phyloP scores from a whole-genome alignment of 2,113 vertebrate species.

The Tenebrosternarchus preto region DNA sequence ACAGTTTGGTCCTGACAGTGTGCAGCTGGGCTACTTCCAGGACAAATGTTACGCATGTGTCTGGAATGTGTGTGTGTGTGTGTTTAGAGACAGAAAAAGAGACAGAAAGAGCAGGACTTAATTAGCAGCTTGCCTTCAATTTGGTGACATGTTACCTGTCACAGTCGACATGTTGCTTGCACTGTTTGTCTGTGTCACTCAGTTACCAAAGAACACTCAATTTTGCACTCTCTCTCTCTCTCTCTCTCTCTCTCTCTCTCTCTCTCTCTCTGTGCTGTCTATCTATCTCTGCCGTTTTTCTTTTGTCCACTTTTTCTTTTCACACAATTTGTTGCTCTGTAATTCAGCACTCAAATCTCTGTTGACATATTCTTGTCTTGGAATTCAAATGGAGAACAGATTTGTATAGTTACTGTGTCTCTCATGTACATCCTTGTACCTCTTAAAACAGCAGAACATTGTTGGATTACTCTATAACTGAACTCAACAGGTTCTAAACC shows the following conservation, averaged over 20 bases:
- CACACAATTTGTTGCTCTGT: background rate
- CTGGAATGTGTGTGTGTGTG: background rate
- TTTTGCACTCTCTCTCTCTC: background rate
- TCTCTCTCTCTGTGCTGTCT: background rate
- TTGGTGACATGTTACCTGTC: constrained; percentile 59
- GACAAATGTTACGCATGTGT: background rate
- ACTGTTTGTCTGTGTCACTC: constrained; percentile 51
- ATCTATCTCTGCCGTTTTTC: background rate
- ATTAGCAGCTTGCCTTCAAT: constrained; percentile 52
- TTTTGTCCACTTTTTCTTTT: background rate
- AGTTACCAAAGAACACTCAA: constrained; percentile 24
- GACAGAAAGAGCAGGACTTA: constrained; percentile 36
- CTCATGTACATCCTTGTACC: too few relatives aligned
- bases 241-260: too few relatives aligned
- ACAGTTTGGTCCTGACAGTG: constrained; percentile 28
- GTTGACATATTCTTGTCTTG: background rate
- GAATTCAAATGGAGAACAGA: too few relatives aligned
- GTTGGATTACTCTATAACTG: too few relatives aligned
- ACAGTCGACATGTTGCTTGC: constrained; percentile 37
- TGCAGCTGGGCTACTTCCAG: constrained; percentile 29
- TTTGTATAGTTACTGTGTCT: too few relatives aligned
- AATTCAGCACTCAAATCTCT: constrained; percentile 9
- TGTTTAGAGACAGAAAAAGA: background rate
- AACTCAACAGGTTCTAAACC: too few relatives aligned
- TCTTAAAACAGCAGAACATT: too few relatives aligned